Base-by-base conservation (phyloP, 2,113 vertebrate species). In the Salminus brasiliensis region DNA sequence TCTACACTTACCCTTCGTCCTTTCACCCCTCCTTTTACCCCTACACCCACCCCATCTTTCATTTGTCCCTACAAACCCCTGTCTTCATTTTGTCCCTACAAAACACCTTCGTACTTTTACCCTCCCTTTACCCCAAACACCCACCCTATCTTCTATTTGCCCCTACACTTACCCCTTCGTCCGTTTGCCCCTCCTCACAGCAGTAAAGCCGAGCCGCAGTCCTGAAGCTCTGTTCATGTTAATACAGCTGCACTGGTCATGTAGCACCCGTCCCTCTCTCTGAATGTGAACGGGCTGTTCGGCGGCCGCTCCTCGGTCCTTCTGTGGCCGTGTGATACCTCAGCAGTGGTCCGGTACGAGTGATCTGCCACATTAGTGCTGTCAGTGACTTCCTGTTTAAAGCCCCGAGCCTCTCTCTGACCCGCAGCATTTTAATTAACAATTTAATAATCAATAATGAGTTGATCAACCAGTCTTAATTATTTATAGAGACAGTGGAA, bases 371-470 rank as follows among this genome's bases (percentile, higher is more conserved):
- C 16, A 45, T 45, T 45, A 45, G 8, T 49, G 62, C 45, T 78
- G 75, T 57, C 67, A 39, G 13, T 65, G 32, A 5, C 52, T 43
- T 45, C 8, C 62, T 66, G 25, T 74, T 74, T 73, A 49, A 59
- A n/a, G 71, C 55, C 25, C 36, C 10, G 65, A 30, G 66, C 65
- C 45, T 70, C 57, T 55, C 76, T 75, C 36, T 55, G 81, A 79
- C 79, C 81, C 81, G 66, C 66, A 47, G 27, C 66, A 52, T 71
- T 83, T 83, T 83, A 79, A 83, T 83, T 79, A 83, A 62, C 43
- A 83, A 79, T 83, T 83, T 83, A 79, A 83, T 79, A 62, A 76
- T 72, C 65, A 76, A 83, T 79, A 83, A 83, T 70, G 59, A 83
- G 41, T 71, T 74, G 81, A 83, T 83, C 81, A 79, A 66, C 32